These are phyloP conservation scores for Acheta domesticus DNA, from an alignment of 2,888 invertebrate species.

Conservation along the genomic window DNA sequence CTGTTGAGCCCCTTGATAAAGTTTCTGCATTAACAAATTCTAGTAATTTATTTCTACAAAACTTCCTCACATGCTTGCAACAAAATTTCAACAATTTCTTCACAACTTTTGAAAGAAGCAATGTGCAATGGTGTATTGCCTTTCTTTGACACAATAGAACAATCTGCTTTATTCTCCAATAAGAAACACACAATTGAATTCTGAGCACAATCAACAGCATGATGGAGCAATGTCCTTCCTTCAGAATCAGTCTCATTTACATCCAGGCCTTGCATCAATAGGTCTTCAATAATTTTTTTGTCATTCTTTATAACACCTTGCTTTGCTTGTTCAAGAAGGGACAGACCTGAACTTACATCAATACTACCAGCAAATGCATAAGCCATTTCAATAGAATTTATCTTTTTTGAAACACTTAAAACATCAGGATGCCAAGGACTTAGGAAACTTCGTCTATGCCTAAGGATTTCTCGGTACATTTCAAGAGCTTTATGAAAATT, in stretches of 20 bases:
- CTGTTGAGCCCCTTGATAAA: background rate
- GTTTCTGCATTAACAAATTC: background rate
- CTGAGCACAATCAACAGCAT: conserved; percentile 36
- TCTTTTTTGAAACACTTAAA: conserved; percentile 19
- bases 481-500: conserved; percentile 29
- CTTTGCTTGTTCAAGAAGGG: background rate
- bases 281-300: conserved; percentile 22
- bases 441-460: conserved; percentile 28
- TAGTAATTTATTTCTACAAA: background rate
- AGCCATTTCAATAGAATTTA: background rate
- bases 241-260: conserved; percentile 25
- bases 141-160: background rate
- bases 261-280: conserved; percentile 19
- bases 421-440: conserved; percentile 24
- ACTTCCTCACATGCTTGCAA: background rate
- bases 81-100: conserved; percentile 19
- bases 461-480: conserved; percentile 18
- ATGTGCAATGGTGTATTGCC: background rate
- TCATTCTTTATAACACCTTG: background rate
- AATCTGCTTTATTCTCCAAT: conserved; percentile 35
- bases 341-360: background rate
- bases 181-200: conserved; percentile 33
- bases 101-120: background rate
- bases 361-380: background rate
- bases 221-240: conserved; percentile 37